These are phyloP conservation scores for Lagorchestes hirsutus DNA, from an alignment of 2,797 vertebrate genomes.

Conservation along the genomic window DNA sequence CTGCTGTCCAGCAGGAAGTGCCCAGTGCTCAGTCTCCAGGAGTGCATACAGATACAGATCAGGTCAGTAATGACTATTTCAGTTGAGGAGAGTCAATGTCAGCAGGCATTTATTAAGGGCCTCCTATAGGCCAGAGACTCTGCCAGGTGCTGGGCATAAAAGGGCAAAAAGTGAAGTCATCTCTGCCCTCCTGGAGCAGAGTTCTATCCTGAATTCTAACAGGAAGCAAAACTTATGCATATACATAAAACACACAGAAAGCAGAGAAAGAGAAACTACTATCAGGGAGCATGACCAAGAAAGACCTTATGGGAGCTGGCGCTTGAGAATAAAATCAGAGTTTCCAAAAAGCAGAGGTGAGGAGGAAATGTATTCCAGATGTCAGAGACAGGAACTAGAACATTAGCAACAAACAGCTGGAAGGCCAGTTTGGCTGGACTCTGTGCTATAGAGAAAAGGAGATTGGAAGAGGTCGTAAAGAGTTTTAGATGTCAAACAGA, in stretches of 20 bases:
- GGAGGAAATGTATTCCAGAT: not conserved
- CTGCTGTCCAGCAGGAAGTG: slow-evolving; percentile 93
- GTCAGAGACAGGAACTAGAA: not conserved
- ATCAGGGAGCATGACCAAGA: not conserved
- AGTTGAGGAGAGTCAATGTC: slow-evolving; percentile 15
- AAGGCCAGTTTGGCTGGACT: not conserved
- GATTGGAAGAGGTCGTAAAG: not conserved
- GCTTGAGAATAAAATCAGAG: not conserved
- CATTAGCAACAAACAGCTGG: not conserved
- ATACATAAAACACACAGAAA: not conserved
- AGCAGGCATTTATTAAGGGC: not conserved
- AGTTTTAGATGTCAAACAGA: not conserved
- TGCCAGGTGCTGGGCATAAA: slow-evolving; percentile 20
- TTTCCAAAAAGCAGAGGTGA: not conserved
- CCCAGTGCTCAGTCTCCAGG: slow-evolving; percentile 88
- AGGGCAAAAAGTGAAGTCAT: not conserved
- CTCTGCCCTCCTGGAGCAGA: not conserved
- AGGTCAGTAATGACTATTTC: slow-evolving; percentile 88
- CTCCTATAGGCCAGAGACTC: not conserved
- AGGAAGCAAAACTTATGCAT: not conserved
- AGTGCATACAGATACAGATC: slow-evolving; percentile 93
- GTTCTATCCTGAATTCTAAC: not conserved
- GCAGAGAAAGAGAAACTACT: not conserved
- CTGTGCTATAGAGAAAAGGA: not conserved
- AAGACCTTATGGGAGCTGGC: not conserved